Evolutionary conservation across 2,888 invertebrate genomes (phyloP).

Genomic region (Vesta saturnalis): DNA sequence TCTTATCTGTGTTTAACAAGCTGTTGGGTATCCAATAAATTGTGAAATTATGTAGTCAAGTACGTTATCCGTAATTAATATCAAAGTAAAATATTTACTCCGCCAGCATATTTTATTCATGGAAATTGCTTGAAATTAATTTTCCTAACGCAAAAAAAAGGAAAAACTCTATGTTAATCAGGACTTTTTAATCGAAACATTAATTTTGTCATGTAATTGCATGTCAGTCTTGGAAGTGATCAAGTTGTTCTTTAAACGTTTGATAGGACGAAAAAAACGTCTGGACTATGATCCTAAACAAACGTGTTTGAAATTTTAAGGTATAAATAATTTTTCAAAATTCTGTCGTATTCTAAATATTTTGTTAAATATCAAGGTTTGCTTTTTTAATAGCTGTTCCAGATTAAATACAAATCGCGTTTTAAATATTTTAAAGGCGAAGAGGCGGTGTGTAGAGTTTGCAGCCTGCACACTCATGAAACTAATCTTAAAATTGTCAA

Average conservation of each 20-base stretch:
- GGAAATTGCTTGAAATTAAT: not conserved
- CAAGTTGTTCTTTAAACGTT: not conserved
- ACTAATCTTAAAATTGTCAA: no score
- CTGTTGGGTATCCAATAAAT: not conserved
- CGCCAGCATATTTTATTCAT: not conserved
- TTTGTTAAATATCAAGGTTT: no score
- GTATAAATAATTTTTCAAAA: no score
- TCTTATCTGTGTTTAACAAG: constrained; percentile 1
- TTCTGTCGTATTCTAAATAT: no score
- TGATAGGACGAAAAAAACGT: not conserved
- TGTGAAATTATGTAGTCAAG: not conserved
- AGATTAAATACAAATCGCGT: no score
- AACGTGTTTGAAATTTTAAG: no score
- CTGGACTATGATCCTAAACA: no score
- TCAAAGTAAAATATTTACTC: not conserved
- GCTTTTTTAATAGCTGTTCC: no score
- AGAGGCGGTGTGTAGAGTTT: no score
- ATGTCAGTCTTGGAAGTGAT: not conserved
- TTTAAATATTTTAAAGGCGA: no score
- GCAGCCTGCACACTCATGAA: no score
- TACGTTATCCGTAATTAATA: not conserved
- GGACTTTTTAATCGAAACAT: not conserved
- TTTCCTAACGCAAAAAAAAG: constrained; percentile 1
- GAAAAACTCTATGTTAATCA: not conserved
- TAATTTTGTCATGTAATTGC: not conserved